phyloP scores from a whole-genome alignment of 2,113 vertebrate genomes.

The Pseudorhombus dupliciocellatus region DNA sequence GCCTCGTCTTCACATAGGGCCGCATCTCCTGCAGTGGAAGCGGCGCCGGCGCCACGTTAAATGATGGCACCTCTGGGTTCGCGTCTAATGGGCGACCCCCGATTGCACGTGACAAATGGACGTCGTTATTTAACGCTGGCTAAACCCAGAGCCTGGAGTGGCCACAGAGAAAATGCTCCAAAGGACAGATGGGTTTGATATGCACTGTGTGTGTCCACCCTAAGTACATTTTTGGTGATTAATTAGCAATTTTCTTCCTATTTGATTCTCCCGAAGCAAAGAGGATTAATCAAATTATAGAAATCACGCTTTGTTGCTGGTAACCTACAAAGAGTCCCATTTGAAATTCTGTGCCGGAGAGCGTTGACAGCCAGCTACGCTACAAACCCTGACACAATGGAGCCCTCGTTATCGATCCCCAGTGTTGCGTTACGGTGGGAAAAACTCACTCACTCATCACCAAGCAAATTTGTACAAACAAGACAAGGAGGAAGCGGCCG shows the following conservation, averaged over 20 bases:
- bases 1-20: constrained; percentile 8
- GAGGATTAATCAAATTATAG: constrained; percentile 18
- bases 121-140: constrained; percentile 49
- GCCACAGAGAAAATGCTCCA: constrained; percentile 33
- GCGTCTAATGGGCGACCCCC: constrained; percentile 70
- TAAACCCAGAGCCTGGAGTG: constrained; percentile 57
- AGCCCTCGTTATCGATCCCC: constrained; percentile 31
- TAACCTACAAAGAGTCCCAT: neutral
- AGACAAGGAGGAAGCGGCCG: constrained; percentile 22
- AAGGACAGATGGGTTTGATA: constrained; percentile 40
- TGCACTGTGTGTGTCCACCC: too few relatives aligned
- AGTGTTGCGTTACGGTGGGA: constrained; percentile 16
- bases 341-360: constrained; percentile 10
- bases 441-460: constrained; percentile 7
- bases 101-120: constrained; percentile 73
- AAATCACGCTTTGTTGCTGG: neutral
- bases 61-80: constrained; percentile 62
- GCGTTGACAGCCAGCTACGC: neutral
- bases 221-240: constrained; percentile 24
- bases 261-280: constrained; percentile 25
- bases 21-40: constrained; percentile 38
- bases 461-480: constrained; percentile 17
- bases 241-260: constrained; percentile 21
- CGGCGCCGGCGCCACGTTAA: constrained; percentile 49
- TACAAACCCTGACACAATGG: constrained; percentile 3